Conservation (phyloP, 2,888 invertebrate genomes). For the Caenorhabditis zanzibari region DNA sequence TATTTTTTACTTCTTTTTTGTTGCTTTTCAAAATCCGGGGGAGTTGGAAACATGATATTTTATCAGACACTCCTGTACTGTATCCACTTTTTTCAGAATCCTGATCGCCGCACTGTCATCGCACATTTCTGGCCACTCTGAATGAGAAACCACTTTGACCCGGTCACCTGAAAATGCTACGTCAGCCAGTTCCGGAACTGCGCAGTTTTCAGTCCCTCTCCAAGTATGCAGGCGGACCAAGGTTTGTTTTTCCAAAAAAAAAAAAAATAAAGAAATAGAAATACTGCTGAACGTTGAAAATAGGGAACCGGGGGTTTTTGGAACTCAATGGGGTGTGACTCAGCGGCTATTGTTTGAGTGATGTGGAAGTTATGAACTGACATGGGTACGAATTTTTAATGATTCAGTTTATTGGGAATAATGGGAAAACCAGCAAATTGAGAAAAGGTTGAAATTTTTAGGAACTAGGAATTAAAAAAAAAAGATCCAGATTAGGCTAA, state of each 20-base stretch:
- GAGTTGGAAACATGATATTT: not conserved
- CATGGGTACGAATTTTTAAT: not conserved
- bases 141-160: conserved; percentile 73
- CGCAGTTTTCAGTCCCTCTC: conserved; percentile 83
- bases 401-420: no score
- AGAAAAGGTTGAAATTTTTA: no score
- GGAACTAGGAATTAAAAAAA: no score
- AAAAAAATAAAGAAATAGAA: not conserved
- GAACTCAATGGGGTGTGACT: not conserved
- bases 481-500: no score
- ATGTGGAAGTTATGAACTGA: not conserved
- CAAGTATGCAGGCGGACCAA: conserved; percentile 78
- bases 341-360: not conserved
- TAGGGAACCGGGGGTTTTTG: conserved; percentile 8
- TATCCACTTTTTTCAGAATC: conserved; percentile 21
- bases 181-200: conserved; percentile 83
- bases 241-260: conserved; percentile 58
- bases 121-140: conserved; percentile 62
- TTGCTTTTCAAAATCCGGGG: conserved; percentile 2
- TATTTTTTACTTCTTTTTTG: conserved; percentile 1
- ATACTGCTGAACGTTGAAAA: not conserved
- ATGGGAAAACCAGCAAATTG: no score
- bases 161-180: conserved; percentile 76
- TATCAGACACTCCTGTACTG: not conserved
- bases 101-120: conserved; percentile 43